Percentiles rank a stretch among this genome's conserved stretches.
phyloP scores from a whole-genome alignment of 2,113 vertebrate genomes.

The Lophius piscatorius region DNA sequence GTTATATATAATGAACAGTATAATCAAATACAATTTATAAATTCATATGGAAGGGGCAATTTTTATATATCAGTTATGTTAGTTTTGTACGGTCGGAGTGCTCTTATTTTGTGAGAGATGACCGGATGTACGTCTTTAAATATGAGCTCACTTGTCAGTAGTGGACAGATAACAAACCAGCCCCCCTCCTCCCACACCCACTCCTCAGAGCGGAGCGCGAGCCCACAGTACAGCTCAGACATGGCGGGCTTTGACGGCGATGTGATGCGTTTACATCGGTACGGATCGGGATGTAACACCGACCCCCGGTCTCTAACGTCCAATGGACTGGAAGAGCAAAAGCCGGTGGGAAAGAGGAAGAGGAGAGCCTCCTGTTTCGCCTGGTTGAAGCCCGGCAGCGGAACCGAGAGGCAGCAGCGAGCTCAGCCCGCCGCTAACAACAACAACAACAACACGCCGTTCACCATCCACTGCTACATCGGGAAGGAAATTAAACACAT shows the following conservation, averaged over 20 bases:
- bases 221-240: conserved; percentile 42
- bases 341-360: conserved; percentile 78
- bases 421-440: conserved; percentile 72
- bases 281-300: conserved; percentile 60
- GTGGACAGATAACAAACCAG: conserved; percentile 18
- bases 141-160: neutral
- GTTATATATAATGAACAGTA: no score
- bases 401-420: conserved; percentile 52
- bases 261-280: conserved; percentile 64
- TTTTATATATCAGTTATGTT: neutral
- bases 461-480: conserved; percentile 91
- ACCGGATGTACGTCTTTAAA: conserved; percentile 1
- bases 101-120: conserved; percentile 42
- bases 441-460: conserved; percentile 88
- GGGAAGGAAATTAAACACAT: conserved; percentile 97
- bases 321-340: conserved; percentile 66
- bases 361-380: conserved; percentile 83
- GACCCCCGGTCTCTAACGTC: conserved; percentile 51
- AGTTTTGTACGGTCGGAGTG: neutral
- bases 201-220: conserved; percentile 26
- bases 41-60: no score
- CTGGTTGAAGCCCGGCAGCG: conserved; percentile 83
- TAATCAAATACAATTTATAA: conserved; percentile 3
- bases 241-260: conserved; percentile 83
- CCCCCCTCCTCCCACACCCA: conserved; percentile 32